Percentiles rank a stretch among this genome's conserved stretches.
phyloP scores from a whole-genome alignment of 2,888 invertebrate species.

The Eumacrocentrus americanus region DNA sequence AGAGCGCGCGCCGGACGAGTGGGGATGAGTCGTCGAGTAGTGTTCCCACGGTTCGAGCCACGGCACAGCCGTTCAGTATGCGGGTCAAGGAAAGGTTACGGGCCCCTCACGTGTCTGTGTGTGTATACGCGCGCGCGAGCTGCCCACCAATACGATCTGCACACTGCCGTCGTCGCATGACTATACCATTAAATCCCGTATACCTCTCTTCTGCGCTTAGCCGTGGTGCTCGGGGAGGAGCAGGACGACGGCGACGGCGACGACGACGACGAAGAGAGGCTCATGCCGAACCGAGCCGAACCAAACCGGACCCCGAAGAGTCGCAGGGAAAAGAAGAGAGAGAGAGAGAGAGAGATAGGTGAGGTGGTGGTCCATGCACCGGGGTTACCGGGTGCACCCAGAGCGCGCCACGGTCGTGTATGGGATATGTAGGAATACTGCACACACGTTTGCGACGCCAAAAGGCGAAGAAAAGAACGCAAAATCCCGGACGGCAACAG shows the following conservation, averaged over 20 bases:
- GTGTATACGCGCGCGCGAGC: constrained; percentile 35
- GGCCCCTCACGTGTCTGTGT: constrained; percentile 41
- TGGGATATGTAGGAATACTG: neutral
- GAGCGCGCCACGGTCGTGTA: constrained; percentile 6
- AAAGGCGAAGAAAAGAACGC: constrained; percentile 1
- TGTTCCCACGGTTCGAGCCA: constrained; percentile 68
- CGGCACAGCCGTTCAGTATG: constrained; percentile 69
- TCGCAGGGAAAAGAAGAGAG: constrained; percentile 1
- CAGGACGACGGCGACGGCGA: constrained; percentile 12
- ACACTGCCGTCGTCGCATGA: constrained; percentile 26
- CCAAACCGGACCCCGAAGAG: constrained; percentile 18
- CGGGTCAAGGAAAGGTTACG: constrained; percentile 71
- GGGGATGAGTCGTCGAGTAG: constrained; percentile 59
- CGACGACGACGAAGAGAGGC: constrained; percentile 20
- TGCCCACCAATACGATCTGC: constrained; percentile 32
- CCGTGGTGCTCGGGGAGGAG: constrained; percentile 15
- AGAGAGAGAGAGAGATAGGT: neutral
- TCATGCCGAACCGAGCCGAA: too few species aligned
- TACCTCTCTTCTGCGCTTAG: too few species aligned
- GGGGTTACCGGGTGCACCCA: constrained; percentile 9
- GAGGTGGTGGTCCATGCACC: constrained; percentile 1
- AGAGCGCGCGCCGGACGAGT: constrained; percentile 36
- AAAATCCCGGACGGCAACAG: constrained; percentile 4
- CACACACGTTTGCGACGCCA: constrained; percentile 2
- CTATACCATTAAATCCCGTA: constrained; percentile 53